Evolutionary conservation across 2,888 invertebrate species (phyloP).

Genomic region (Luperina testacea): DNA sequence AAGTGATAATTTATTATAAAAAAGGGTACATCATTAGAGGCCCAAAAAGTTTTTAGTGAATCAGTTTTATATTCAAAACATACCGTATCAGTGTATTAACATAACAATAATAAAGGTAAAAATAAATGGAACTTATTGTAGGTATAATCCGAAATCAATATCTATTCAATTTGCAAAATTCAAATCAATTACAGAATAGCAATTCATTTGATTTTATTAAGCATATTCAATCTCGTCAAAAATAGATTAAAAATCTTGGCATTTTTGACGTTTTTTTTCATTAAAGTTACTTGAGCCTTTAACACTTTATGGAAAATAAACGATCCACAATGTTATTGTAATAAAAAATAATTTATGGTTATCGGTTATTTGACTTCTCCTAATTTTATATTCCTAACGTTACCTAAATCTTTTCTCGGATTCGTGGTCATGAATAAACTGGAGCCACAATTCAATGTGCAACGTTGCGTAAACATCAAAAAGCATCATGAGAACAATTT

Average conservation of each 20-base stretch:
- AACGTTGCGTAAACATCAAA: conserved; percentile 18
- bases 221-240: conserved; percentile 12
- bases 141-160: background rate
- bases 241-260: conserved; percentile 13
- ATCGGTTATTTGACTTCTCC: background rate
- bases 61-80: background rate
- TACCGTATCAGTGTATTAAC: background rate
- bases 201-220: conserved; percentile 34
- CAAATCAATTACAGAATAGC: conserved; percentile 15
- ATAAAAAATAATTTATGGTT: background rate
- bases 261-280: background rate
- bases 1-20: background rate
- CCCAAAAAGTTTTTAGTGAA: background rate
- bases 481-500: conserved; percentile 31
- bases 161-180: conserved; percentile 23
- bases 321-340: background rate
- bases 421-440: conserved; percentile 4
- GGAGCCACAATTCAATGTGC: conserved; percentile 12
- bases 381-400: background rate
- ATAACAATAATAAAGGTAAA: background rate
- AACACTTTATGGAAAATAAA: conserved; percentile 8
- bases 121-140: background rate
- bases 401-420: background rate
- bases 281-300: conserved; percentile 4
- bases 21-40: background rate